phyloP scores from a whole-genome alignment of 2,113 vertebrate species.

The Engystomops pustulosus region DNA sequence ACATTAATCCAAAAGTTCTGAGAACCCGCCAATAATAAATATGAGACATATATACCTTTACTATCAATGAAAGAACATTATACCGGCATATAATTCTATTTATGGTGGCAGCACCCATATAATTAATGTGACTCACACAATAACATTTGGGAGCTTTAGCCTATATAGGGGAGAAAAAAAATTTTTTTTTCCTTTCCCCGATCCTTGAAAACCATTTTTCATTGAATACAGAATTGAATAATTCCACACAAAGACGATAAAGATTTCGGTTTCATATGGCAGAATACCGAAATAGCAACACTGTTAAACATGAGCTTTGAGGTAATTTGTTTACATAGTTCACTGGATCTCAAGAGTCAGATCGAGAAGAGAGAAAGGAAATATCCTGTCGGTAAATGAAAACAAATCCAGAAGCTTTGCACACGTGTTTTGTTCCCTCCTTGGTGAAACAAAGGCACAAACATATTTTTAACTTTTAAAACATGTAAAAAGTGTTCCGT shows the following conservation, averaged over 20 bases:
- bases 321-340: constrained; percentile 86
- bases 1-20: background rate
- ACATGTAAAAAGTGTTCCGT: constrained; percentile 59
- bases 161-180: constrained; percentile 65
- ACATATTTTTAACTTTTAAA: constrained; percentile 68
- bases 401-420: constrained; percentile 65
- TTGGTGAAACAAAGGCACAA: constrained; percentile 79
- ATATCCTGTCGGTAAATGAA: constrained; percentile 64
- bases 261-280: constrained; percentile 2
- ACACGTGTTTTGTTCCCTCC: constrained; percentile 77
- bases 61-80: background rate
- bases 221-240: background rate
- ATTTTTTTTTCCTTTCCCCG: constrained; percentile 65
- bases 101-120: background rate
- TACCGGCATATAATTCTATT: background rate
- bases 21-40: background rate
- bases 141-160: constrained; percentile 68
- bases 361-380: constrained; percentile 7
- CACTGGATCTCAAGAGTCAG: constrained; percentile 75
- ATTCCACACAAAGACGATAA: constrained; percentile 11
- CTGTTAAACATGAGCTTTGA: constrained; percentile 83
- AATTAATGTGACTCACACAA: constrained; percentile 69
- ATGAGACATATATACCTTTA: background rate
- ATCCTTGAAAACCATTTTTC: background rate
- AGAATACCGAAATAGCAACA: constrained; percentile 78